Evolutionary conservation across 2,113 vertebrate species (phyloP).

Genomic region (Panthera tigris): DNA sequence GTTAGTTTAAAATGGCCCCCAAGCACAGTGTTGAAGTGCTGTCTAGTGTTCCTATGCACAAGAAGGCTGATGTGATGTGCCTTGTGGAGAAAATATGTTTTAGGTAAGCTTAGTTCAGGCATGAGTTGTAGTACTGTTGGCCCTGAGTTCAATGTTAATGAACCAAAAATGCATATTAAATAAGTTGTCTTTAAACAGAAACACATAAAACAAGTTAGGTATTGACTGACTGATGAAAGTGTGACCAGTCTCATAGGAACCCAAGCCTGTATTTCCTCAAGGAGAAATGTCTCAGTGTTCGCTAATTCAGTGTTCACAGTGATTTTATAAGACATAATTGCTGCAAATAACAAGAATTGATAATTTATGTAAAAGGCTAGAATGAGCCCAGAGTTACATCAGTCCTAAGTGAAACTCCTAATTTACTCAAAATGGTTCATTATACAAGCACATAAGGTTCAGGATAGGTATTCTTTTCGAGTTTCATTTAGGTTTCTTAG

Average conservation of each 20-base stretch:
- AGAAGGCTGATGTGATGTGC: neutral
- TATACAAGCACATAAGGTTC: neutral
- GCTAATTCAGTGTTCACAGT: neutral
- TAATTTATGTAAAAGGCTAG: neutral
- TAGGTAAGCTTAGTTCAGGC: neutral
- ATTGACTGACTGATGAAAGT: neutral
- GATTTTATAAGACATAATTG: neutral
- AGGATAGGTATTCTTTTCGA: neutral
- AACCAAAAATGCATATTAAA: neutral
- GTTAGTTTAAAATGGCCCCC: neutral
- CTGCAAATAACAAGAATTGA: neutral
- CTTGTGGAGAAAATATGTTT: neutral
- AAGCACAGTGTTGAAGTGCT: neutral
- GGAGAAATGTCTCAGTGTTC: neutral
- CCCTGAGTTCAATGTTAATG: neutral
- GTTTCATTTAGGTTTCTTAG: neutral
- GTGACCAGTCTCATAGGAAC: neutral
- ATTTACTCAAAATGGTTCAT: neutral
- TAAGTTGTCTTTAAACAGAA: neutral
- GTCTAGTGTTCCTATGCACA: neutral
- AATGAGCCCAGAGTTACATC: neutral
- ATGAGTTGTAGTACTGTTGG: neutral
- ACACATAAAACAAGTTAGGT: neutral
- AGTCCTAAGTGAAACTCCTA: neutral
- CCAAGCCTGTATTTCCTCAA: neutral